These are phyloP conservation scores for Bucco capensis DNA, from an alignment of 2,113 vertebrate genomes.

Conservation along the genomic window DNA sequence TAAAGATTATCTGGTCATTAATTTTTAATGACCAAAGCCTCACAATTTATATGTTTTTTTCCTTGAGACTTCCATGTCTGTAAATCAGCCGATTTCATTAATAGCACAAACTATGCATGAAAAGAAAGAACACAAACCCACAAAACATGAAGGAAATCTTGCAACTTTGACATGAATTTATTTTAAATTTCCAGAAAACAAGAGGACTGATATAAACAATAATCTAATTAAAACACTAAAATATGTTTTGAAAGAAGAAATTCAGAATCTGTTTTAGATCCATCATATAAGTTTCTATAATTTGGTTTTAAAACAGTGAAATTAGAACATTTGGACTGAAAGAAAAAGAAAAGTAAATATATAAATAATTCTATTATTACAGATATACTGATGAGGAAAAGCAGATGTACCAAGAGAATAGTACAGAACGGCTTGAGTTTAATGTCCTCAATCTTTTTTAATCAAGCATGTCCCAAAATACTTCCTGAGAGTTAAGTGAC, in stretches of 20 bases:
- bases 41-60: background rate
- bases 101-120: background rate
- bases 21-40: background rate
- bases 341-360: background rate
- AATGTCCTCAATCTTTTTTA: constrained; percentile 14
- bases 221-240: background rate
- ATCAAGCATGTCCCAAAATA: background rate
- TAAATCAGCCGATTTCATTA: background rate
- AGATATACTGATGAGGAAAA: background rate
- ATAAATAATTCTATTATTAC: background rate
- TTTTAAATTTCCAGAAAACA: background rate
- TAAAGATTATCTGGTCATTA: background rate
- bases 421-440: background rate
- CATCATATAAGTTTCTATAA: background rate
- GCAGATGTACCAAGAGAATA: background rate
- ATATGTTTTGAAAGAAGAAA: background rate
- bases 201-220: background rate
- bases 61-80: background rate
- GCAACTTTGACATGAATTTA: background rate
- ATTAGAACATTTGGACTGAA: background rate
- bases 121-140: background rate
- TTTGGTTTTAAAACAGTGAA: background rate
- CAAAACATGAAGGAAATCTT: background rate
- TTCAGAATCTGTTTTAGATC: background rate
- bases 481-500: background rate